Percentiles rank a stretch among this genome's conserved stretches.
Conservation (phyloP, 35 echinoderm and acorn worm genomes). For the Apostichopus parvimensis region DNA sequence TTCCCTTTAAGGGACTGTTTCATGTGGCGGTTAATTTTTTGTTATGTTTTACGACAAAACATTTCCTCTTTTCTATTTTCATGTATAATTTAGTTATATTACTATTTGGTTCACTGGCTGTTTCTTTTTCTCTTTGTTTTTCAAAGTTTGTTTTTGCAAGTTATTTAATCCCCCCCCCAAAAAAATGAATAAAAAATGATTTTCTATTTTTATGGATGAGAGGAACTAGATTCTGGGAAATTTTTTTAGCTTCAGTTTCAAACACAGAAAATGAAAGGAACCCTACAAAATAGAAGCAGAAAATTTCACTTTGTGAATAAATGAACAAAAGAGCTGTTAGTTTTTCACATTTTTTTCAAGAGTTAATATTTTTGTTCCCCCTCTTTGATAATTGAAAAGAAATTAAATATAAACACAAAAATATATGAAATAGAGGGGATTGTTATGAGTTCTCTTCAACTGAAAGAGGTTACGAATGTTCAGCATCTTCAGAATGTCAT, state of each 20-base stretch:
- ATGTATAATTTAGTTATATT: neutral
- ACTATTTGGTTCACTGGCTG: neutral
- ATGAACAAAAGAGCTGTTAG: neutral
- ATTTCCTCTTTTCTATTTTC: neutral
- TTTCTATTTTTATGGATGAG: neutral
- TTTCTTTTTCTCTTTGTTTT: no score
- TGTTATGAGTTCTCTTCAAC: neutral
- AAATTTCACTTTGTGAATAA: neutral
- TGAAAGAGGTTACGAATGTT: neutral
- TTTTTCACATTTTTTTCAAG: neutral
- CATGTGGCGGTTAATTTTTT: neutral
- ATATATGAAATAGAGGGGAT: no score
- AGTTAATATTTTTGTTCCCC: neutral
- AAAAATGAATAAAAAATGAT: no score
- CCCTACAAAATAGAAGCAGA: neutral
- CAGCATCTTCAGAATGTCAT: neutral
- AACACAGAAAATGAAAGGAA: neutral
- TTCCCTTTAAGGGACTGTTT: no score
- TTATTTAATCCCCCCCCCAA: no score
- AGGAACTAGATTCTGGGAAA: neutral
- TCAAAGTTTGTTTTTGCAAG: no score
- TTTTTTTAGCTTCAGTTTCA: neutral
- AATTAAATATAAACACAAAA: neutral
- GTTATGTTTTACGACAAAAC: neutral
- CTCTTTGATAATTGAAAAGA: neutral